Conservation (phyloP, 2,888 invertebrate genomes). For the Andrena haemorrhoa region DNA sequence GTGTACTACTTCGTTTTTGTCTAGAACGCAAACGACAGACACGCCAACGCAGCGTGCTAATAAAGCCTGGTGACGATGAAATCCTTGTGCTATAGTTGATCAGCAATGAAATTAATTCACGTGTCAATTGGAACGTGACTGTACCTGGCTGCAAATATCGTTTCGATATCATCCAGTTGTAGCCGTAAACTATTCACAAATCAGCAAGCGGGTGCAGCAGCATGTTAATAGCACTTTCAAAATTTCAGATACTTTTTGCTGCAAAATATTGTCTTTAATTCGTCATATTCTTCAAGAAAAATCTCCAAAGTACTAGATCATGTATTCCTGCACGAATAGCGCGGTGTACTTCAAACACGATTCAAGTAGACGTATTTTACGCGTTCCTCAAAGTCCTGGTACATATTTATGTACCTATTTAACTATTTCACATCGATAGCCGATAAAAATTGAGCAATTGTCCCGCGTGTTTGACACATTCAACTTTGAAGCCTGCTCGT, state of each 20-base stretch:
- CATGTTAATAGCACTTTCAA: neutral
- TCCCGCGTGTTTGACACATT: conserved; percentile 3
- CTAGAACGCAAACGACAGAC: neutral
- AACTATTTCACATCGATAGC: conserved; percentile 26
- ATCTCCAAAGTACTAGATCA: neutral
- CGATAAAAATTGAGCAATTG: conserved; percentile 21
- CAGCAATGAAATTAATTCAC: conserved; percentile 7
- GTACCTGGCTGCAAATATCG: too few species aligned
- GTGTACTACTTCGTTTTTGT: neutral
- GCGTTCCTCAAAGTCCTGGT: neutral
- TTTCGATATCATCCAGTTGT: too few species aligned
- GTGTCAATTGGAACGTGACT: neutral
- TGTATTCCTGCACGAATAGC: neutral
- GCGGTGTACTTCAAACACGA: neutral
- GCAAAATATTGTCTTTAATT: neutral
- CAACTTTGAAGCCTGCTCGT: neutral
- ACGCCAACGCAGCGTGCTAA: conserved; percentile 6
- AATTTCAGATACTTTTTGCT: neutral
- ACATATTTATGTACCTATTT: neutral
- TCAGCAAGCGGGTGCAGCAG: conserved; percentile 2
- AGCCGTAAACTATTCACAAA: neutral
- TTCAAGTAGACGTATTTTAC: neutral
- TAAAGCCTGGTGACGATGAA: neutral
- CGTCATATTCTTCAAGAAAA: neutral
- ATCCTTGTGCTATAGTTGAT: conserved; percentile 21